phyloP scores from a whole-genome alignment of 2,113 vertebrate genomes.

The Gopherus evgoodei region DNA sequence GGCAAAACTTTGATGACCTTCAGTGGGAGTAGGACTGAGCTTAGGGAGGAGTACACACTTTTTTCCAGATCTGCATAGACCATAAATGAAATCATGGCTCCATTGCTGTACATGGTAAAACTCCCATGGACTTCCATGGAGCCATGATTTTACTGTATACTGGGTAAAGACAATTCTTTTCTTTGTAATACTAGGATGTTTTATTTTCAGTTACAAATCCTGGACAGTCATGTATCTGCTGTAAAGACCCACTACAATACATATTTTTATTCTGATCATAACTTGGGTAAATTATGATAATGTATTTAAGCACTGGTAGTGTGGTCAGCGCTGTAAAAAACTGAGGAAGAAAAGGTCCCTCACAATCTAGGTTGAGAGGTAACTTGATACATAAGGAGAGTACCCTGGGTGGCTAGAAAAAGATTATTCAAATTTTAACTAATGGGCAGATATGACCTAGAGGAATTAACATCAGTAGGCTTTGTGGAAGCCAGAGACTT shows the following conservation, averaged over 20 bases:
- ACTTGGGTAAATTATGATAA: too few relatives aligned
- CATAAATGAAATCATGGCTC: not conserved
- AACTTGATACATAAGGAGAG: too few relatives aligned
- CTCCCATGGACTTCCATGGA: not conserved
- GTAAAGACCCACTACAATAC: not conserved
- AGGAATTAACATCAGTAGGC: not conserved
- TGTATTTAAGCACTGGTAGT: fast-evolving
- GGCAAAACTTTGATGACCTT: not conserved
- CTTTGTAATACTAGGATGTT: not conserved
- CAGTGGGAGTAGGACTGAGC: not conserved
- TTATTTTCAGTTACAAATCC: not conserved
- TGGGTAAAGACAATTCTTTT: not conserved
- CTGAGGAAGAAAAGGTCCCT: not conserved
- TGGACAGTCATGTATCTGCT: not conserved
- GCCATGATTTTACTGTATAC: not conserved
- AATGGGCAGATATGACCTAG: not conserved
- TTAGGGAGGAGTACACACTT: too few relatives aligned
- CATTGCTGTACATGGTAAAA: not conserved
- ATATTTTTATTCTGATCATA: too few relatives aligned
- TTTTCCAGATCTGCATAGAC: fast-evolving
- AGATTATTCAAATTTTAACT: not conserved
- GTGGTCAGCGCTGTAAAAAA: not conserved
- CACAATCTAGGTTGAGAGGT: not conserved
- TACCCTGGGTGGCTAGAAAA: not conserved
- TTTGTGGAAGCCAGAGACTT: not conserved